Percentiles rank a stretch among this genome's conserved stretches.
Evolutionary conservation across 1,140 invertebrate genomes (phyloP).

Genomic region (Ladona fulva): DNA sequence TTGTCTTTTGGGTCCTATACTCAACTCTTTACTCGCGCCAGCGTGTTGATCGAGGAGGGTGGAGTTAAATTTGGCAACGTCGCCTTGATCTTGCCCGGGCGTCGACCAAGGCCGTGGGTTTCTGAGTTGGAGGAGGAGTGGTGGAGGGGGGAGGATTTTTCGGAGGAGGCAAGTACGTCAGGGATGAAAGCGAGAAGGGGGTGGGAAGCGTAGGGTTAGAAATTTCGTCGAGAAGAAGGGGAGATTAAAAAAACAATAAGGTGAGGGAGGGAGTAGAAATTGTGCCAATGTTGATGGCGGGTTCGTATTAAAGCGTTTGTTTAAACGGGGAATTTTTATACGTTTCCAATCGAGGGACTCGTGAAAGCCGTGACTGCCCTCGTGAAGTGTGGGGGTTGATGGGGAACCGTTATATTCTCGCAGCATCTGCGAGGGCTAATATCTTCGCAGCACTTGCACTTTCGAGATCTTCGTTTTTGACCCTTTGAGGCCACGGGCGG

Average conservation of each 20-base stretch:
- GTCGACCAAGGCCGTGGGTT: neutral
- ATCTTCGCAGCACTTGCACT: no score
- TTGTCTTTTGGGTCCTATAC: neutral
- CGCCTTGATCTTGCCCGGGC: conserved; percentile 4
- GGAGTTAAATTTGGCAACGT: neutral
- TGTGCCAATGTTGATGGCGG: no score
- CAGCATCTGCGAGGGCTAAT: no score
- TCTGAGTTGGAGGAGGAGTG: neutral
- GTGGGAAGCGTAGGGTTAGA: neutral
- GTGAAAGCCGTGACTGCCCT: no score
- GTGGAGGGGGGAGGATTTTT: neutral
- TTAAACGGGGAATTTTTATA: no score
- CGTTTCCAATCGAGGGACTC: no score
- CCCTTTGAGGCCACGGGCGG: no score
- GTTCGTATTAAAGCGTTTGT: no score
- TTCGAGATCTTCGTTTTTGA: no score
- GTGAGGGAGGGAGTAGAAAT: neutral
- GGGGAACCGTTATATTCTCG: no score
- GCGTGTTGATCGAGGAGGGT: neutral
- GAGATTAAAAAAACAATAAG: neutral
- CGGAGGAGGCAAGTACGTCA: neutral
- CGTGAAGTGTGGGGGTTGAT: no score
- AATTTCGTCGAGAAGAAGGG: neutral
- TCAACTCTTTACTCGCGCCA: neutral
- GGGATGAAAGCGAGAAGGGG: neutral